A percentile compares a stretch with the other conserved stretches of the same genome.
Evolutionary conservation across 2,888 invertebrate species (phyloP).

Genomic region (Pseudoips prasinana): DNA sequence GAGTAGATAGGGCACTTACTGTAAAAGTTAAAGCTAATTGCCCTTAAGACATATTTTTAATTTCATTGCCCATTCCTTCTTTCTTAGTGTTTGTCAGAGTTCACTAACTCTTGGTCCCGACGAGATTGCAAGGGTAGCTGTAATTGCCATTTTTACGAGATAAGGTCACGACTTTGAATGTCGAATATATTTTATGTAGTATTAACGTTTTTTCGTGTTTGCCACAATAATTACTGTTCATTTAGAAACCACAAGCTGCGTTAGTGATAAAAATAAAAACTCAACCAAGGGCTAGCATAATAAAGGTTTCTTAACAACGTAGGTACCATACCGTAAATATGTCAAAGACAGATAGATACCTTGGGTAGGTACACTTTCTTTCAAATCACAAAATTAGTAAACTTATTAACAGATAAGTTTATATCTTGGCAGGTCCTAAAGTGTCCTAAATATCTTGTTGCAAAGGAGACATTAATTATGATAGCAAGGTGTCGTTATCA

Average conservation of each 20-base stretch:
- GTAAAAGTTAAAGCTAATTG: constrained; percentile 83
- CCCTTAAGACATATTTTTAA: constrained; percentile 84
- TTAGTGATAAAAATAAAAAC: too few relatives aligned
- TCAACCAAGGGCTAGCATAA: too few relatives aligned
- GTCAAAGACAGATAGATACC: too few relatives aligned
- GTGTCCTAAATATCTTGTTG: too few relatives aligned
- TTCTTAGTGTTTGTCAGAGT: constrained; percentile 74
- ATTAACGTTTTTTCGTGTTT: constrained; percentile 36
- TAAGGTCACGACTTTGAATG: constrained; percentile 77
- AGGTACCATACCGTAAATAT: too few relatives aligned
- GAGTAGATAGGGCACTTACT: constrained; percentile 78
- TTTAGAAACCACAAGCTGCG: constrained; percentile 15
- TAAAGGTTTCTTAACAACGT: too few relatives aligned
- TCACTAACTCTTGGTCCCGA: constrained; percentile 61
- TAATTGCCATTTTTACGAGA: constrained; percentile 79
- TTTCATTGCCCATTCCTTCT: constrained; percentile 81
- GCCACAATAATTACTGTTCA: constrained; percentile 21
- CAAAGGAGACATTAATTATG: too few relatives aligned
- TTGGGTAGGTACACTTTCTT: too few relatives aligned
- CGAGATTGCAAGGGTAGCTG: constrained; percentile 66
- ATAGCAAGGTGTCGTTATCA: too few relatives aligned
- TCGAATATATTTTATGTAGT: constrained; percentile 72
- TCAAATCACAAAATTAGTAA: too few relatives aligned
- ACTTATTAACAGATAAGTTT: too few relatives aligned
- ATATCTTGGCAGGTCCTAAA: too few relatives aligned